Evolutionary conservation across 2,888 invertebrate species (phyloP), one percentile per base, ranked within the genome.

Genomic region (Plebejus argus): DNA sequence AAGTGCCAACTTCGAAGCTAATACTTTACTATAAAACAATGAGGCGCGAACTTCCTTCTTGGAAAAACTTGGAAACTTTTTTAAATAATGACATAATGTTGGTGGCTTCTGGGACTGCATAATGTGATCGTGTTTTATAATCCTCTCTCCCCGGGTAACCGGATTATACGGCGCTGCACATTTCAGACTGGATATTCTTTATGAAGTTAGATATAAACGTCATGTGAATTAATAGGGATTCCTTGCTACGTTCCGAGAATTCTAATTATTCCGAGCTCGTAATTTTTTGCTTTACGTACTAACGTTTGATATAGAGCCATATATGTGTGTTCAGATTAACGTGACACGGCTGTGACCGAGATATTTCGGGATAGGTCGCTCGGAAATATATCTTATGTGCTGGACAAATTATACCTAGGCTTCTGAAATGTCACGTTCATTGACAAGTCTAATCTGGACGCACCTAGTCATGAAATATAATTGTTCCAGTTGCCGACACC

Each of bases 401-500:
- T 45, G 10, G 10, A 45, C 3, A 45, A 45, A 45, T 45, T 45
- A 45, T 45, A 45, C 45, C 45, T 45, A 2, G 45, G 10, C 45
- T 10, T 10, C 10, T 45, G 39, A 45, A 45, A 45, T 12, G 45
- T 45, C 10, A 7, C 45, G 45, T 45, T 45, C 10, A 45, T 45
- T 3, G 3, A 10, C 10, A 45, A 3, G 10, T 45, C 45, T 3
- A 45, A 45, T 45, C 45, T 45, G 10, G 45, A 12, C 10, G 45
- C 12, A 12, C 45, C 45, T 10, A 45, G 45, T 58, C 58, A 75
- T 23, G 20, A 12, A 20, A 23, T 39, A 0, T 39, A 1, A 23
- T 81, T 81, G 78, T 78, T 79, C 6, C 80, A 86, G 84, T 76
- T 84, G 70, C 86, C 83, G 79, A 89, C 90, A 12, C 90, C 90